Evolutionary conservation across 1,140 invertebrate genomes (phyloP), one percentile per base, ranked within the genome.

Genomic region (Drosophila simulans): DNA sequence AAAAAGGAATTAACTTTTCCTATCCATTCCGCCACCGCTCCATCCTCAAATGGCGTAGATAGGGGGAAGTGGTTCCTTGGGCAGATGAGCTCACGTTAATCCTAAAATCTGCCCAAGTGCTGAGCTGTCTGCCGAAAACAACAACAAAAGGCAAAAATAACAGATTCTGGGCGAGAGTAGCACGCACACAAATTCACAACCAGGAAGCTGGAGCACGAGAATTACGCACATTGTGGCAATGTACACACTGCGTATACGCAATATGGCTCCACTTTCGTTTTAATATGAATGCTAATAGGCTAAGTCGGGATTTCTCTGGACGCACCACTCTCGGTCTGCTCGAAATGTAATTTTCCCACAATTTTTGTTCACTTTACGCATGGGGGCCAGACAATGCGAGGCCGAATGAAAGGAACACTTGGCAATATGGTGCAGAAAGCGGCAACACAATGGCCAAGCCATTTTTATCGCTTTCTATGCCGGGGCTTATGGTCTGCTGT

Each of bases 201-300:
- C 8, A 11, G 17, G 20, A 42, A 43, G 15, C 15, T 17, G 7
- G 8, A 20, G 15, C 17, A 45, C 11, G 31, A 54, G 51, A 59
- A 46, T 53, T 85, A 73, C 59, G 75, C 58, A 76, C 66, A 74
- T 52, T 68, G 54, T 70, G 65, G 34, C 52, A 70, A 70, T 70
- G 68, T 70, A 54, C 59, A 66, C 58, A 81, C 57, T 75, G 72
- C 82, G 79, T 86, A 82, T 88, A 84, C 85, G 85, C 85, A 89
- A 90, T 89, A 89, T 90, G 85, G 85, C 81, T 84, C 85, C 84
- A 88, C 84, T 88, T 89, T 89, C 85, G 80, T 90, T 89, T 90
- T 89, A 89, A 89, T 89, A 90, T 89, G 85, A 90, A 84, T 90
- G 85, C 85, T 89, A 89, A 89, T 90, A 89, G 84, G 77, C 84